Conservation (phyloP, 2,113 vertebrate species). For the Penelope pileata region DNA sequence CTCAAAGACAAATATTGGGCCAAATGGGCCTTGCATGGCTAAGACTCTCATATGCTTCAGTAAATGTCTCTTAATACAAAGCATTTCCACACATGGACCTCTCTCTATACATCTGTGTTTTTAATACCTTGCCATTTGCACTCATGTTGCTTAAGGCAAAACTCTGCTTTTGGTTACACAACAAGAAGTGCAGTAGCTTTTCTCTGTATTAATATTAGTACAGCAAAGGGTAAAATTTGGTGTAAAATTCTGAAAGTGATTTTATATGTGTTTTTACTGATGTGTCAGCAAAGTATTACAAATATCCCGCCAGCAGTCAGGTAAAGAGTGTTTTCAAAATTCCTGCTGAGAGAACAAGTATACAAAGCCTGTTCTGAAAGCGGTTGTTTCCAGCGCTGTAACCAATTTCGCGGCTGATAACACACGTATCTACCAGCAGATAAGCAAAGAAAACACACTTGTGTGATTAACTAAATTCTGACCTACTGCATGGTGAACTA, state of each 20-base stretch:
- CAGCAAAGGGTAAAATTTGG: background rate
- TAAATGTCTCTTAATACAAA: conserved; percentile 32
- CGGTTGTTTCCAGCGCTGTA: conserved; percentile 42
- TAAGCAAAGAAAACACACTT: conserved; percentile 21
- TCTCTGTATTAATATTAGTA: background rate
- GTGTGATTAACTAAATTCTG: background rate
- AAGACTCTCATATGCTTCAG: background rate
- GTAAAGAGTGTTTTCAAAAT: background rate
- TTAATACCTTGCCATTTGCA: conserved; percentile 51
- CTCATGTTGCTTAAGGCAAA: conserved; percentile 34
- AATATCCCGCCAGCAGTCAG: background rate
- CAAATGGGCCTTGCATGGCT: background rate
- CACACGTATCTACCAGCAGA: conserved; percentile 17
- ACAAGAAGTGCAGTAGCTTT: conserved; percentile 30
- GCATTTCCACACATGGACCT: conserved; percentile 7
- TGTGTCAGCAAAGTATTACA: background rate
- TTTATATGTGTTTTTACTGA: background rate
- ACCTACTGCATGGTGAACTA: background rate
- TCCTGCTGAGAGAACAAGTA: background rate
- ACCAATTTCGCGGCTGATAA: conserved; percentile 30
- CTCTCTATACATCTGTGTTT: conserved; percentile 28
- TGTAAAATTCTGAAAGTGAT: background rate
- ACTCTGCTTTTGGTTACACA: conserved; percentile 28
- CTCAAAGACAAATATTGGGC: background rate
- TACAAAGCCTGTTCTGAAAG: conserved; percentile 5